A percentile compares a stretch with the other conserved stretches of the same genome.
These are phyloP conservation scores for Hypsopygia costalis DNA, from an alignment of 2,888 invertebrate species.

Conservation along the genomic window DNA sequence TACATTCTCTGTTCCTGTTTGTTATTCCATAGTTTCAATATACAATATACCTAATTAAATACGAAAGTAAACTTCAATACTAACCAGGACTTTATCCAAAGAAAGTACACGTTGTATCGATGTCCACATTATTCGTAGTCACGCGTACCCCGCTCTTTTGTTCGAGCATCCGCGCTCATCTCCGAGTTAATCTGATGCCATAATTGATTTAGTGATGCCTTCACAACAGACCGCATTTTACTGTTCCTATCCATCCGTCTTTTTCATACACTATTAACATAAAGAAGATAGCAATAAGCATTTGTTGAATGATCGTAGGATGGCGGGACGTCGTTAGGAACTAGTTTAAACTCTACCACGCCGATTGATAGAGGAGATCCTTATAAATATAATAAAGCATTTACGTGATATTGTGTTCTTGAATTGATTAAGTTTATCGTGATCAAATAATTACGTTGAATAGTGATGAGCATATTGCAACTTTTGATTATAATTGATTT, in stretches of 20 bases:
- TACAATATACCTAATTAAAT: too few relatives aligned
- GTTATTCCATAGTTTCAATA: too few relatives aligned
- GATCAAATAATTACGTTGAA: too few relatives aligned
- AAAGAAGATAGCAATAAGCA: neutral
- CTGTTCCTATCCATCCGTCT: neutral
- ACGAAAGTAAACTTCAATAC: too few relatives aligned
- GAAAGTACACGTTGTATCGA: neutral
- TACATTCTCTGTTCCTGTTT: too few relatives aligned
- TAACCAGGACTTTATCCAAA: too few relatives aligned
- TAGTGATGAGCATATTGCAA: too few relatives aligned
- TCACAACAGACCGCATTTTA: neutral
- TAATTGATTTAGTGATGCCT: constrained; percentile 49
- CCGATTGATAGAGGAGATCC: neutral
- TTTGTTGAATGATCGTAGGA: neutral
- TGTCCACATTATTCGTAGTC: constrained; percentile 55
- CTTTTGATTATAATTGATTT: too few relatives aligned
- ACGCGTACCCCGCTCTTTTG: constrained; percentile 56
- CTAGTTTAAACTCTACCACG: neutral
- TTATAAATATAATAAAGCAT: too few relatives aligned
- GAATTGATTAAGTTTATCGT: too few relatives aligned
- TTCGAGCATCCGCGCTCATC: constrained; percentile 49
- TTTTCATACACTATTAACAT: neutral
- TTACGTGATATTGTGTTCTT: too few relatives aligned
- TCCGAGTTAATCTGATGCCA: constrained; percentile 63
- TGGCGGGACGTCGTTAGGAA: neutral